These are phyloP conservation scores for Neolamprologus longior DNA, from an alignment of 2,113 vertebrate species.

Conservation along the genomic window DNA sequence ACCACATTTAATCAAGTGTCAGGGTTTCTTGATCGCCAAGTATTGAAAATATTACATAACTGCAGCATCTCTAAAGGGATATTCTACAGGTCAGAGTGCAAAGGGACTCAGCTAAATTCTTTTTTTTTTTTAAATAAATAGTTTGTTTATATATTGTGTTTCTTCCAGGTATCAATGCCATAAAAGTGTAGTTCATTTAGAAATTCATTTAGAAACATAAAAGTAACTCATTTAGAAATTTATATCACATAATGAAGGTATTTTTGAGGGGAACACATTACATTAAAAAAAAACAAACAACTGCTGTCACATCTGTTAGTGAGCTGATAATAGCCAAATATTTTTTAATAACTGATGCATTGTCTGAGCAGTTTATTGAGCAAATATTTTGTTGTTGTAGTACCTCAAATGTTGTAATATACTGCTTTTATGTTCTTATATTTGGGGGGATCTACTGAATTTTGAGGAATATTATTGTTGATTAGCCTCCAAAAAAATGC, in stretches of 20 bases:
- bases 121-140: fast-evolving
- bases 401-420: neutral
- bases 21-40: neutral
- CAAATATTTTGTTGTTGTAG: neutral
- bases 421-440: neutral
- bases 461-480: neutral
- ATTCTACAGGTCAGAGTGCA: neutral
- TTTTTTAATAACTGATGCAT: neutral
- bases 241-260: neutral
- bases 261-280: neutral
- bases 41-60: neutral
- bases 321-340: neutral
- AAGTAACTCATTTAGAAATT: neutral
- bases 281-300: neutral
- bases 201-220: neutral
- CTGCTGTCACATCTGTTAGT: neutral
- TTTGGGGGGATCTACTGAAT: neutral
- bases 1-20: neutral
- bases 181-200: neutral
- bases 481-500: neutral
- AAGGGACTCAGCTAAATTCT: neutral
- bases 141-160: neutral
- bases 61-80: neutral
- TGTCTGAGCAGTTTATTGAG: neutral
- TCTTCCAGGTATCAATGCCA: neutral